These are phyloP conservation scores for Trichogramma evanescens DNA, from an alignment of 2,888 invertebrate species.

Conservation along the genomic window DNA sequence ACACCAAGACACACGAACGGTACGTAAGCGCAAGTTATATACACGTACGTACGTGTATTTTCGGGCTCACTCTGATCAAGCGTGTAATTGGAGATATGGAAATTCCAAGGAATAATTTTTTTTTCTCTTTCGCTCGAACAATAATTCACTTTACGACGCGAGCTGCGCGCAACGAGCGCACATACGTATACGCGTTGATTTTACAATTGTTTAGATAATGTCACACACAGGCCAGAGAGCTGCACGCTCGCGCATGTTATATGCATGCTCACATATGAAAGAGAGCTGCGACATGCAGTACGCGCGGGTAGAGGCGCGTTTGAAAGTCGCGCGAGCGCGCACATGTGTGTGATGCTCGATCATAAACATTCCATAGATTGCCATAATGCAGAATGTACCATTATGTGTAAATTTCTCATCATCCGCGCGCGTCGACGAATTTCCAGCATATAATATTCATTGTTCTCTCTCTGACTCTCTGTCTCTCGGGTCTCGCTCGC, in stretches of 20 bases:
- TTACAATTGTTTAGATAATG: constrained; percentile 18
- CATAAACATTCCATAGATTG: constrained; percentile 19
- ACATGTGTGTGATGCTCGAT: constrained; percentile 16
- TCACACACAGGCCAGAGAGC: too few relatives aligned
- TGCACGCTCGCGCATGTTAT: neutral
- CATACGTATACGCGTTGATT: neutral
- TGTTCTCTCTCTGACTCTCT: neutral
- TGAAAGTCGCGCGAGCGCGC: constrained; percentile 11
- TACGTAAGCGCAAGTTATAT: too few relatives aligned
- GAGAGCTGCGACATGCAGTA: constrained; percentile 4
- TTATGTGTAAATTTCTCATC: constrained; percentile 23
- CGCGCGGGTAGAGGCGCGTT: constrained; percentile 18
- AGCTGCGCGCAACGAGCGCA: too few relatives aligned
- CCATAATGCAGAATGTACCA: constrained; percentile 22
- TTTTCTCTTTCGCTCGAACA: too few relatives aligned
- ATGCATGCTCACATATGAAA: too few relatives aligned
- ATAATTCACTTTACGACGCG: too few relatives aligned
- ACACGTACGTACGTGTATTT: too few relatives aligned
- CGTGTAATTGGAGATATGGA: too few relatives aligned
- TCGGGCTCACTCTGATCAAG: too few relatives aligned
- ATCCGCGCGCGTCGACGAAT: neutral
- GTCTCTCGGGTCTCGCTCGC: neutral
- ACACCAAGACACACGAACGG: too few relatives aligned
- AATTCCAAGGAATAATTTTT: too few relatives aligned
- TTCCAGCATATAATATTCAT: too few relatives aligned